Evolutionary conservation across 2,113 vertebrate species (phyloP).

Genomic region (Microtus ochrogaster): DNA sequence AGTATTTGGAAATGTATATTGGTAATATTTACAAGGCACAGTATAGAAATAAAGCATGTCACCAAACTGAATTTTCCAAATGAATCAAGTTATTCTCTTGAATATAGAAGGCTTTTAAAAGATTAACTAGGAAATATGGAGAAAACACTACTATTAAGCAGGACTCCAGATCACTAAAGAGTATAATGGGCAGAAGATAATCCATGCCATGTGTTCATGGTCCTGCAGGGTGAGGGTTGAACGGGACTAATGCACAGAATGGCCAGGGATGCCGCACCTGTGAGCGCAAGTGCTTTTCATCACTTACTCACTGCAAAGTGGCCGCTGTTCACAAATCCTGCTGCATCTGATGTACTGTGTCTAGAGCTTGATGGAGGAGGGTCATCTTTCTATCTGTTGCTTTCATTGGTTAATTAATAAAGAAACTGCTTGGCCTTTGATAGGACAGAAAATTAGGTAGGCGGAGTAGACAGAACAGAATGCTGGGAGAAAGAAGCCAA

Average conservation of each 20-base stretch:
- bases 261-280: background rate
- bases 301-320: background rate
- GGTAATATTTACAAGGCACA: background rate
- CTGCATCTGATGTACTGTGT: background rate
- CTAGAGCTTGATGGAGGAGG: too few relatives aligned
- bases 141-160: background rate
- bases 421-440: too few relatives aligned
- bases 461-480: too few relatives aligned
- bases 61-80: background rate
- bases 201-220: background rate
- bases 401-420: too few relatives aligned
- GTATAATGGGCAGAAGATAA: background rate
- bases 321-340: background rate
- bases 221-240: background rate
- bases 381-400: too few relatives aligned
- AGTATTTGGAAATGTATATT: background rate
- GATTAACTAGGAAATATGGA: background rate
- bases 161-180: background rate
- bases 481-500: too few relatives aligned
- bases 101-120: slow-evolving; percentile 12
- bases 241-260: background rate
- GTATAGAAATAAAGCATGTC: background rate
- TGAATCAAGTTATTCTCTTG: background rate
- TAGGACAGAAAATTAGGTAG: too few relatives aligned
- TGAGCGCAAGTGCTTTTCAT: background rate